A percentile compares a stretch with the other conserved stretches of the same genome.
phyloP scores from a whole-genome alignment of 1,140 invertebrate genomes.

The Hestina assimilis region DNA sequence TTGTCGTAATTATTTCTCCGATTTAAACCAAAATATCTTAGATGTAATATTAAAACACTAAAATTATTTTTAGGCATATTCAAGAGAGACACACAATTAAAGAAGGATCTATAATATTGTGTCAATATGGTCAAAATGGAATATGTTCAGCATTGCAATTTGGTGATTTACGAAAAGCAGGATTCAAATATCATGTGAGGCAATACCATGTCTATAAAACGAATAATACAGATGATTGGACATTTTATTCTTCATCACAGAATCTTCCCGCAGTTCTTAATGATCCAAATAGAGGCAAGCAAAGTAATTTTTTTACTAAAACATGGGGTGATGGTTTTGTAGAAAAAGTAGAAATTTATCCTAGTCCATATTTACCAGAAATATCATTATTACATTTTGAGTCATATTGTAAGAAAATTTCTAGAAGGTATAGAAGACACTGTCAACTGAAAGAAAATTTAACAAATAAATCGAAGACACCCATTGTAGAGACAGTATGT shows the following conservation, averaged over 20 bases:
- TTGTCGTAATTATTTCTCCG: too few species aligned
- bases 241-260: conserved; percentile 90
- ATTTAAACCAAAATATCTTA: too few species aligned
- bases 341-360: conserved; percentile 87
- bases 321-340: conserved; percentile 98
- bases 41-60: neutral
- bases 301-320: conserved; percentile 96
- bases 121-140: conserved; percentile 92
- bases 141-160: conserved; percentile 92
- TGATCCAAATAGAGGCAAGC: conserved; percentile 94
- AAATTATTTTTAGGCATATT: conserved; percentile 83
- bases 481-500: conserved; percentile 61
- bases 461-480: conserved; percentile 50
- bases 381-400: conserved; percentile 92
- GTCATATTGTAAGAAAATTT: conserved; percentile 89
- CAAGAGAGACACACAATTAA: conserved; percentile 89
- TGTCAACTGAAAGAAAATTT: conserved; percentile 73
- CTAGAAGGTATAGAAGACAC: conserved; percentile 81
- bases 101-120: conserved; percentile 93
- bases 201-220: conserved; percentile 86
- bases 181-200: conserved; percentile 92
- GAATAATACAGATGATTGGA: conserved; percentile 82
- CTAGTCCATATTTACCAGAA: conserved; percentile 90
- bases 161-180: conserved; percentile 92
- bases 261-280: conserved; percentile 98